Conservation (phyloP, 2,888 invertebrate genomes). For the Dryobotodes eremita region DNA sequence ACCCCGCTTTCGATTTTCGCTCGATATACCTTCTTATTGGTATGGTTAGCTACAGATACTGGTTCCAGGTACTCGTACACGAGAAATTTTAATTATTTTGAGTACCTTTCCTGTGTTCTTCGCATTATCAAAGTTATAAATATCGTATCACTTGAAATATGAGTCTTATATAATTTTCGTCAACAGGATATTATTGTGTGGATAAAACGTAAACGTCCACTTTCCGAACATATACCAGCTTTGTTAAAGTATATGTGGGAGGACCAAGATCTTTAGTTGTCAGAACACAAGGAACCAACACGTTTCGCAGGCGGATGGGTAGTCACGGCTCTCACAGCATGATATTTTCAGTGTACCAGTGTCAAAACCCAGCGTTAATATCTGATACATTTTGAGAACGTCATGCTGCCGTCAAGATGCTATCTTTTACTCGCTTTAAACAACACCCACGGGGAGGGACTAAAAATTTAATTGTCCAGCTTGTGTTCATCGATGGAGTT, state of each 20-base stretch:
- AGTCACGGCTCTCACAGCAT: slow-evolving; percentile 45
- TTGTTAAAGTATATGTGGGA: slow-evolving; percentile 47
- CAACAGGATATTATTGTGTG: not conserved
- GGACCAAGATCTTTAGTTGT: slow-evolving; percentile 44
- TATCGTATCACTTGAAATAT: not conserved
- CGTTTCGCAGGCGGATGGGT: slow-evolving; percentile 55
- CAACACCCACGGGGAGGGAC: slow-evolving; percentile 45
- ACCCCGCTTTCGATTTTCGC: not conserved
- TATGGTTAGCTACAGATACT: not conserved
- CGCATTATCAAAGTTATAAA: not conserved
- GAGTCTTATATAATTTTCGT: not conserved
- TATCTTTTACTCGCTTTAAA: slow-evolving; percentile 41
- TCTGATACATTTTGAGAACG: slow-evolving; percentile 61
- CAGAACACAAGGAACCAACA: slow-evolving; percentile 48
- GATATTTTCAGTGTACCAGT: slow-evolving; percentile 51
- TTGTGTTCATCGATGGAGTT: slow-evolving; percentile 4
- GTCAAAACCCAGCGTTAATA: slow-evolving; percentile 50
- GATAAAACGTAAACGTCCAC: slow-evolving; percentile 13
- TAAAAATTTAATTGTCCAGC: slow-evolving; percentile 51
- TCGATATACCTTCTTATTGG: not conserved
- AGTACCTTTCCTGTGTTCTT: not conserved
- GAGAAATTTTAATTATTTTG: not conserved
- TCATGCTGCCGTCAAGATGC: slow-evolving; percentile 56
- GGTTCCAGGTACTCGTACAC: not conserved
- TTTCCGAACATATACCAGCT: slow-evolving; percentile 21